Evolutionary conservation across 2,113 vertebrate species (phyloP).

Genomic region (Rhea americana): DNA sequence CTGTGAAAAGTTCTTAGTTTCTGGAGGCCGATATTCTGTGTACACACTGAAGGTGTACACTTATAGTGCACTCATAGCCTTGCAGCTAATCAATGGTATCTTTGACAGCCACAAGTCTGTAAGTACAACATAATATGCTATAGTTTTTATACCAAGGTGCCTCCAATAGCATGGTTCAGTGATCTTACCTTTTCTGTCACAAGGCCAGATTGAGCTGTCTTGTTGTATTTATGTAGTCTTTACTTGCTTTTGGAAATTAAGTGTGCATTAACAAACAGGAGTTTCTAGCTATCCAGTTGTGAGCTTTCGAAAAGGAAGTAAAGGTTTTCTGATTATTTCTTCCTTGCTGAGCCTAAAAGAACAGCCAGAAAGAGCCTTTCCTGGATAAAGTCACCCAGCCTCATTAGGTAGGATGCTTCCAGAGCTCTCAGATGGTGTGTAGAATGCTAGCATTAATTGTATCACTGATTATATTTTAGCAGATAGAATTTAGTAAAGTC

Average conservation of each 20-base stretch:
- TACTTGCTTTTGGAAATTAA: neutral
- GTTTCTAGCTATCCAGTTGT: neutral
- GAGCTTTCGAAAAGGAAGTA: neutral
- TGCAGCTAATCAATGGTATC: neutral
- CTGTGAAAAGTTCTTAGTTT: neutral
- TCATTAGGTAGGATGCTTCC: neutral
- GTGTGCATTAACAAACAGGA: neutral
- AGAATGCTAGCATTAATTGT: neutral
- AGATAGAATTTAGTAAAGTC: neutral
- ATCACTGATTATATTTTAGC: neutral
- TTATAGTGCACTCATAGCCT: neutral
- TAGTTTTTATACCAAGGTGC: neutral
- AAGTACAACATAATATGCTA: neutral
- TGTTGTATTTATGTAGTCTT: neutral
- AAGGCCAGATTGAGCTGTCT: rapidly evolving
- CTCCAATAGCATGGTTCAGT: neutral
- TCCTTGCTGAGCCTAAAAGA: neutral
- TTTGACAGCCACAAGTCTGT: neutral
- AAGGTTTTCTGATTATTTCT: neutral
- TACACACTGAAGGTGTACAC: neutral
- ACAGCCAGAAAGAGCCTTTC: neutral
- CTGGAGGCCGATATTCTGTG: neutral
- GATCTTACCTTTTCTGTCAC: neutral
- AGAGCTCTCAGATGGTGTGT: neutral
- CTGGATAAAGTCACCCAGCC: rapidly evolving